Conservation (phyloP, 2,888 invertebrate genomes). For the Ischnura elegans region DNA sequence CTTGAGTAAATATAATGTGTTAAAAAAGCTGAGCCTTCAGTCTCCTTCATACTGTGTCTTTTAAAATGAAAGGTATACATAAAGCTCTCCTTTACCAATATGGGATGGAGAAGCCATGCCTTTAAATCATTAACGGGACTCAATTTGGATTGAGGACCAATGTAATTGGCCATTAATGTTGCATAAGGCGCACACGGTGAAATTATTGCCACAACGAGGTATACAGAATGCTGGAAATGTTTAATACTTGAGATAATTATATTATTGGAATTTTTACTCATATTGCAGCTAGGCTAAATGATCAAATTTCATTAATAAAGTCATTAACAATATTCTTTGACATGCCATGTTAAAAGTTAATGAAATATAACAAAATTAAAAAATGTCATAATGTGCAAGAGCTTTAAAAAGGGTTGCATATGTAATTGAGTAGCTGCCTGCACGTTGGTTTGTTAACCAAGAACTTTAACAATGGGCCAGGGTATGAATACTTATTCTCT, state of each 20-base stretch:
- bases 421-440: conserved; percentile 58
- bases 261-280: conserved; percentile 46
- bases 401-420: conserved; percentile 50
- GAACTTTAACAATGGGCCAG: conserved; percentile 56
- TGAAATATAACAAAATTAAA: conserved; percentile 28
- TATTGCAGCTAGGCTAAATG: conserved; percentile 63
- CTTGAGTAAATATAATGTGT: conserved; percentile 55
- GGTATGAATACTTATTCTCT: conserved; percentile 61
- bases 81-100: conserved; percentile 34
- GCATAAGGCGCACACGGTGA: conserved; percentile 28
- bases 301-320: conserved; percentile 50
- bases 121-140: conserved; percentile 36
- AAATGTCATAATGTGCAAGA: conserved; percentile 55
- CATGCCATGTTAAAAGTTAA: conserved; percentile 56
- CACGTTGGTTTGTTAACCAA: conserved; percentile 59
- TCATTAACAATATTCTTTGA: conserved; percentile 59
- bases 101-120: conserved; percentile 25
- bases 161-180: conserved; percentile 28
- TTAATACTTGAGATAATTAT: conserved; percentile 51
- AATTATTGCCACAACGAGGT: conserved; percentile 34
- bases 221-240: conserved; percentile 47
- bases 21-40: conserved; percentile 41
- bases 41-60: conserved; percentile 55
- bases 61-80: conserved; percentile 47
- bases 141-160: conserved; percentile 55